Evolutionary conservation across 1,140 invertebrate species (phyloP), one percentile per base, ranked within the genome.

Genomic region (Thaumatotibia leucotreta): DNA sequence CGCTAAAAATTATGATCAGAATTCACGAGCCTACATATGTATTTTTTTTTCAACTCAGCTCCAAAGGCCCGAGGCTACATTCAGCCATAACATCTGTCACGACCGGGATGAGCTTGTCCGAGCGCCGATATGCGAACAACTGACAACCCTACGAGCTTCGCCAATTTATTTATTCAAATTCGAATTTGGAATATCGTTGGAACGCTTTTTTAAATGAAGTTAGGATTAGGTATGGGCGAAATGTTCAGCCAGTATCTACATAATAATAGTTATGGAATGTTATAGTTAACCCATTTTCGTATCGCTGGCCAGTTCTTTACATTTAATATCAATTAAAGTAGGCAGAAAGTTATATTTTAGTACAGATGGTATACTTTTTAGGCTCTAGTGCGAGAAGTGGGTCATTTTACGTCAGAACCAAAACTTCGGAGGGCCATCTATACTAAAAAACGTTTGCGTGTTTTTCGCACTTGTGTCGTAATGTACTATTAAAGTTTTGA

Each of bases 71-170:
- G 52, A 11, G 70, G 69, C 65, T 67, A 65, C 63, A 64, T 39
- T 29, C 63, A 58, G 39, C 54, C 45, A 66, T 50, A 71, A 69
- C 70, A 69, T 75, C 73, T 75, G 70, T 72, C 70, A 68, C 58
- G 67, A 3, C 14, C 50, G 63, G 66, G 70, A 75, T 70, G 69
- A 69, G 69, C 49, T 68, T 72, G 73, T 72, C 64, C 72, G 63
- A 62, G 32, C 62, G 65, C 50, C 68, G 62, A 67, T 67, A 70
- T 64, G 52, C 24, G 52, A 58, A 58, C 23, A 58, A 58, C 52
- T 58, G 52, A 58, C 52, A 58, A 58, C 52, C 24, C 52, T 58
- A 58, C 23, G 24, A 58, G 52, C 52, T 29, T n/a, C 24, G 24
- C 20, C 52, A 58, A 58, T 58, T 58, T 58, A 58, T 58, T 58